These are phyloP conservation scores for Labroides dimidiatus DNA, from an alignment of 2,797 vertebrate genomes.

Conservation along the genomic window DNA sequence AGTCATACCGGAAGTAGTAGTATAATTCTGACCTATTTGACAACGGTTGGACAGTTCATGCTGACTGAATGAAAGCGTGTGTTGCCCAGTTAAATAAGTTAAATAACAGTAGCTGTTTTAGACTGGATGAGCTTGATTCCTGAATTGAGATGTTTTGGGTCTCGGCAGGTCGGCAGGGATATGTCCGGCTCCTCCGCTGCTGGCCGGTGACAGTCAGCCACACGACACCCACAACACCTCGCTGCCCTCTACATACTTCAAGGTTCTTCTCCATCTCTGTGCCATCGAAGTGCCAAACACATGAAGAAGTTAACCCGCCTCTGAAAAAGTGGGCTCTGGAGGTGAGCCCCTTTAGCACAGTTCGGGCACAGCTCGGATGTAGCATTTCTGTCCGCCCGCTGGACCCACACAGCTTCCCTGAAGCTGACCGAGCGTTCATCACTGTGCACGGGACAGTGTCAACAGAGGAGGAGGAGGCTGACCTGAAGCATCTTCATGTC, in stretches of 20 bases:
- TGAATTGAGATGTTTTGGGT: conserved; percentile 56
- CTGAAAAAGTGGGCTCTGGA: conserved; percentile 82
- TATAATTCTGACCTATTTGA: neutral
- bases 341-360: conserved; percentile 86
- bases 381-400: conserved; percentile 85
- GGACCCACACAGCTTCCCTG: conserved; percentile 86
- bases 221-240: neutral
- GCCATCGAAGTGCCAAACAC: neutral
- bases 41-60: neutral
- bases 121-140: neutral
- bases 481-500: conserved; percentile 77
- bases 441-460: conserved; percentile 68
- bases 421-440: conserved; percentile 86
- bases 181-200: conserved; percentile 43
- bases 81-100: neutral
- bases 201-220: conserved; percentile 21
- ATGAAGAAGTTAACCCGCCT: conserved; percentile 36
- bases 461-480: conserved; percentile 43
- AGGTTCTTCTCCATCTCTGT: conserved; percentile 44
- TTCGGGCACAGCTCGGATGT: conserved; percentile 86
- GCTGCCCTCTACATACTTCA: conserved; percentile 3
- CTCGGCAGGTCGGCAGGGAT: conserved; percentile 32
- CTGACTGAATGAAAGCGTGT: neutral
- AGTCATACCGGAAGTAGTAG: conserved; percentile 4
- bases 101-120: neutral